Conservation (phyloP, 2,888 invertebrate species). For the Scaeva pyrastri region DNA sequence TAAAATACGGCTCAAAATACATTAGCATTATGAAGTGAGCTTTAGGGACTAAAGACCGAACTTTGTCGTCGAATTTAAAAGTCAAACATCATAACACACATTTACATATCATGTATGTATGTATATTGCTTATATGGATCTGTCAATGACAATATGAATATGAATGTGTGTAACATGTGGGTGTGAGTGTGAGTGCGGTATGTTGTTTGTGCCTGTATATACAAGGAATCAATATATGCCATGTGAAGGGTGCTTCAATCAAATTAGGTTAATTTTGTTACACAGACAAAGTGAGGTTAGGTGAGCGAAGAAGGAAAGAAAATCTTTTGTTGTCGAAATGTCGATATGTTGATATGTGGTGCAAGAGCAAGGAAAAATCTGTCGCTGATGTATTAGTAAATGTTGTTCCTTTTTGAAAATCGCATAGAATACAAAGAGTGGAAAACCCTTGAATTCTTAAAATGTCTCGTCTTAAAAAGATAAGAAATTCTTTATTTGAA, state of each 20-base stretch:
- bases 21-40: conserved; percentile 15
- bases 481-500: conserved; percentile 1
- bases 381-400: no score
- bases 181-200: neutral
- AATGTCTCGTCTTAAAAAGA: neutral
- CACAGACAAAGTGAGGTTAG: neutral
- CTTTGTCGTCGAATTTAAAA: conserved; percentile 27
- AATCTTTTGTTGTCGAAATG: neutral
- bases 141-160: neutral
- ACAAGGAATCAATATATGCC: neutral
- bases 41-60: neutral
- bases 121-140: conserved; percentile 3
- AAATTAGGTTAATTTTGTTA: conserved; percentile 54
- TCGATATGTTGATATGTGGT: no score
- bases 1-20: neutral
- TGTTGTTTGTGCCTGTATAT: conserved; percentile 23
- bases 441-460: conserved; percentile 6
- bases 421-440: no score
- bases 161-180: neutral
- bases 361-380: no score
- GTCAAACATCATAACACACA: conserved; percentile 15
- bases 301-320: conserved; percentile 15
- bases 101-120: no score
- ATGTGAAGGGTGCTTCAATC: conserved; percentile 10
- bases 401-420: no score